phyloP scores from a whole-genome alignment of 2,797 vertebrate species.

The Phyllotis vaccarum region DNA sequence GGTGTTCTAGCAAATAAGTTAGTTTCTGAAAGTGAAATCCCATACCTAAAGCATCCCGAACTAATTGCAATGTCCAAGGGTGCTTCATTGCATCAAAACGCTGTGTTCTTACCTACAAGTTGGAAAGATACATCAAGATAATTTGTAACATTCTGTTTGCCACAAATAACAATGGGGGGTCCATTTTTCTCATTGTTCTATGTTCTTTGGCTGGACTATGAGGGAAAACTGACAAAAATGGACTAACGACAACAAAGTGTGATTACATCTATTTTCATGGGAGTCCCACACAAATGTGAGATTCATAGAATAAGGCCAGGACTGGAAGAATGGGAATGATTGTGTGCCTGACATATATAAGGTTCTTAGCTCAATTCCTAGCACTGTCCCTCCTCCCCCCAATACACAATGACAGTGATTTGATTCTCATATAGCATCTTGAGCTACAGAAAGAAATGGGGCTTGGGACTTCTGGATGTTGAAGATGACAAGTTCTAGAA shows the following conservation, averaged over 20 bases:
- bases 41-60: background rate
- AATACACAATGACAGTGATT: background rate
- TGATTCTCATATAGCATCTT: background rate
- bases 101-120: background rate
- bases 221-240: background rate
- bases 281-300: background rate
- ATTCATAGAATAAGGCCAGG: background rate
- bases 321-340: background rate
- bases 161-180: background rate
- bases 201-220: background rate
- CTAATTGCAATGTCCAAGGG: background rate
- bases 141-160: background rate
- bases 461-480: background rate
- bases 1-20: background rate
- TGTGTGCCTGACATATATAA: background rate
- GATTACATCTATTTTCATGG: background rate
- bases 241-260: background rate
- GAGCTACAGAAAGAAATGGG: slow-evolving; percentile 16
- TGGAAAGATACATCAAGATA: background rate
- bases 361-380: background rate
- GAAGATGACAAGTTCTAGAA: background rate
- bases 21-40: slow-evolving; percentile 12
- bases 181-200: background rate
- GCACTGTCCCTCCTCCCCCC: background rate
- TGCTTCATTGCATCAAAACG: background rate